Evolutionary conservation across 2,113 vertebrate genomes (phyloP).

Genomic region (Pseudolaguvia tuberculata): DNA sequence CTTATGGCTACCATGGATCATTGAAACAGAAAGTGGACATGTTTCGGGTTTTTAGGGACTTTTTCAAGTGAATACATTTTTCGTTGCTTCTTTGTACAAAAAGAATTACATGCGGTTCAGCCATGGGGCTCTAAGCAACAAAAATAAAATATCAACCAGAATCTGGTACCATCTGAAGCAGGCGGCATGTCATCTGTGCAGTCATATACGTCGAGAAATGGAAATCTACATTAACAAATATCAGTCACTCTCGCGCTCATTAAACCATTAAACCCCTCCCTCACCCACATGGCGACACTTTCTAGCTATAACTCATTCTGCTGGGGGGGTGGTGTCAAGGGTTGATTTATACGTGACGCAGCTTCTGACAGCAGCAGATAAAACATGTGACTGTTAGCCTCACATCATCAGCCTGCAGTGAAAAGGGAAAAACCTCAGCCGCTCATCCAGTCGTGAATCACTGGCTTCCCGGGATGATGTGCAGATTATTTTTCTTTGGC

Average conservation of each 20-base stretch:
- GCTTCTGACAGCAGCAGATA: background rate
- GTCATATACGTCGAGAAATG: background rate
- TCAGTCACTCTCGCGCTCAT: background rate
- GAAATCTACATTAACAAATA: background rate
- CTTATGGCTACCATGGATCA: background rate
- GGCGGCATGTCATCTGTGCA: background rate
- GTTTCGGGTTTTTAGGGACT: background rate
- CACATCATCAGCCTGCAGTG: background rate
- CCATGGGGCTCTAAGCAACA: background rate
- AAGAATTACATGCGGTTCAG: background rate
- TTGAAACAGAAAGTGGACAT: background rate
- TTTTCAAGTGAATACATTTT: too few species aligned
- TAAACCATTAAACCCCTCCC: background rate
- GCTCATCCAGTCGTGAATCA: background rate
- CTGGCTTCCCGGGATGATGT: background rate
- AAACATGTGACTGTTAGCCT: background rate
- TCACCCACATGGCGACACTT: background rate
- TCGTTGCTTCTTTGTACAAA: background rate
- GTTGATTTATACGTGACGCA: background rate
- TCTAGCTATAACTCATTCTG: too few species aligned
- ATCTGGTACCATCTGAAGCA: background rate
- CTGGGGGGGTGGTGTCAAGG: too few species aligned
- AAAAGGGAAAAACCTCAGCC: background rate
- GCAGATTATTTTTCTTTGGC: constrained; percentile 22
- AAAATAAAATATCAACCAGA: background rate